Evolutionary conservation across 2,888 invertebrate species (phyloP).

Genomic region (Eupithecia abbreviata): DNA sequence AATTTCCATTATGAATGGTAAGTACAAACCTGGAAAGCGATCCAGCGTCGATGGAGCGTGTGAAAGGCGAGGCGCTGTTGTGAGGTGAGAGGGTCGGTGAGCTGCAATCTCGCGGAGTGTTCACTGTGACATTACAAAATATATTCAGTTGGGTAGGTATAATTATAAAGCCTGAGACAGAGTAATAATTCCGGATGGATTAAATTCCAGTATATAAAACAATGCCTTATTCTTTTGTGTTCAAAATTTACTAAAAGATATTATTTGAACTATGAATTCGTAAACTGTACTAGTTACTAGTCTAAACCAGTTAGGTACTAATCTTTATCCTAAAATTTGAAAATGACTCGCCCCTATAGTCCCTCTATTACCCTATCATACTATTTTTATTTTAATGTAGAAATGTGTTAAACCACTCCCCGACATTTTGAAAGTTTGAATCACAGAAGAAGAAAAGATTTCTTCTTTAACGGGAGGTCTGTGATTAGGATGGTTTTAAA

Average conservation of each 20-base stretch:
- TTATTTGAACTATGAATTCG: no score
- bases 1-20: not conserved
- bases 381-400: no score
- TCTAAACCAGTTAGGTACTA: not conserved
- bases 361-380: no score
- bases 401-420: no score
- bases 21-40: constrained; percentile 82
- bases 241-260: no score
- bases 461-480: no score
- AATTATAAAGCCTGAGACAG: not conserved
- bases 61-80: constrained; percentile 88
- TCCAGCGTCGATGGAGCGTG: constrained; percentile 88
- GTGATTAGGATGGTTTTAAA: no score
- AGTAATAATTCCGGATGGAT: not conserved
- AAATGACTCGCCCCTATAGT: not conserved
- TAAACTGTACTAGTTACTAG: not conserved
- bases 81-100: constrained; percentile 92
- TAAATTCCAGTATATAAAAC: not conserved
- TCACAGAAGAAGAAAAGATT: not conserved
- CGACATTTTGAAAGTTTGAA: not conserved
- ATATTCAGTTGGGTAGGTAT: not conserved
- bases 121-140: constrained; percentile 77
- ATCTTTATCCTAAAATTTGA: not conserved
- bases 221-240: no score
- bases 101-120: constrained; percentile 92